These are phyloP conservation scores for Aratinga solstitialis DNA, from an alignment of 2,797 vertebrate genomes.

Conservation along the genomic window DNA sequence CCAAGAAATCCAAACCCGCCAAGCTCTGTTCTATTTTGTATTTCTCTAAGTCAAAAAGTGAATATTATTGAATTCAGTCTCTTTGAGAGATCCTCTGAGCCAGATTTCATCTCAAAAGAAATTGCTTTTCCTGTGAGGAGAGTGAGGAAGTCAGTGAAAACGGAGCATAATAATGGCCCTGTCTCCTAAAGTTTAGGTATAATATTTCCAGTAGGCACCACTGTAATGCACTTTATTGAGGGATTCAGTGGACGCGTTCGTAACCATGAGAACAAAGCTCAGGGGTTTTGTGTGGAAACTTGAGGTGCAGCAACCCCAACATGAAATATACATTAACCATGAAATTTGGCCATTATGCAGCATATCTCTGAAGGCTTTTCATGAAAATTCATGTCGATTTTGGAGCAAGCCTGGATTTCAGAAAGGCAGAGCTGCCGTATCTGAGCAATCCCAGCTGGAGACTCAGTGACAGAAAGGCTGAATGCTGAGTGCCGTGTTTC, in stretches of 20 bases:
- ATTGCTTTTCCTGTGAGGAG: neutral
- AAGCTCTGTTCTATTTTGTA: neutral
- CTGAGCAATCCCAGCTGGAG: neutral
- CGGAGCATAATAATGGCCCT: neutral
- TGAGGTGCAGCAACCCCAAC: neutral
- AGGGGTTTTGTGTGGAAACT: neutral
- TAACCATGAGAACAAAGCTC: constrained; percentile 43
- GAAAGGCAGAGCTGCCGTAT: neutral
- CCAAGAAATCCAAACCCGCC: neutral
- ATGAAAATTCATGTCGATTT: neutral
- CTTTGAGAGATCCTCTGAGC: neutral
- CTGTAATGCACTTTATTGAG: neutral
- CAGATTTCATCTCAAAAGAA: neutral
- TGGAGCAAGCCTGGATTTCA: neutral
- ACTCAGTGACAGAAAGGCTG: neutral
- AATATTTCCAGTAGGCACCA: neutral
- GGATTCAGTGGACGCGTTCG: neutral
- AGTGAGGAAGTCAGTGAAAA: neutral
- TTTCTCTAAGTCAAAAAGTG: constrained; percentile 18
- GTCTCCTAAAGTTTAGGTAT: neutral
- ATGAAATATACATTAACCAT: constrained; percentile 9
- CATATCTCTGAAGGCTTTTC: neutral
- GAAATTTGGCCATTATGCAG: neutral
- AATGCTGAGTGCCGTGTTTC: neutral
- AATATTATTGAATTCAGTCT: neutral